Evolutionary conservation across 2,888 invertebrate genomes (phyloP).

Genomic region (Disparrhopalites patrizii): DNA sequence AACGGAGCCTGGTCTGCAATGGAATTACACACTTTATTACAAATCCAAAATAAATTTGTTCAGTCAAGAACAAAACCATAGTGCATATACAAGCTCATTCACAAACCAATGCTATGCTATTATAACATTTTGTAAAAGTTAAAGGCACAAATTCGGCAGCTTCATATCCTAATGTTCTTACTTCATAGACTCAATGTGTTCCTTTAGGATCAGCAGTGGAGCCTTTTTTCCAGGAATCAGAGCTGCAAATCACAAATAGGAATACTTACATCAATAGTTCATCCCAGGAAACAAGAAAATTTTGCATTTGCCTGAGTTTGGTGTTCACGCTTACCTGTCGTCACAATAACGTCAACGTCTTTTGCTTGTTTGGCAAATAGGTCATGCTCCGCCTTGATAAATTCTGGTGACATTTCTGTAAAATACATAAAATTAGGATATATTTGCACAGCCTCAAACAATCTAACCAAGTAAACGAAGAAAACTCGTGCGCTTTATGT

Average conservation of each 20-base stretch:
- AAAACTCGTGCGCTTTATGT: too few relatives aligned
- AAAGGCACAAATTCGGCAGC: not conserved
- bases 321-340: conserved; percentile 56
- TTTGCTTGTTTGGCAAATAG: conserved; percentile 80
- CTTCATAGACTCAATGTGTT: conserved; percentile 47
- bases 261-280: not conserved
- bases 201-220: conserved; percentile 65
- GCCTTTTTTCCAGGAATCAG: conserved; percentile 83
- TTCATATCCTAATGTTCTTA: too few relatives aligned
- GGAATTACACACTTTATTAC: too few relatives aligned
- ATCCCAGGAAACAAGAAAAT: not conserved
- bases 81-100: too few relatives aligned
- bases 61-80: too few relatives aligned
- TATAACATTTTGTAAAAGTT: not conserved
- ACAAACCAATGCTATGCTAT: too few relatives aligned
- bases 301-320: not conserved
- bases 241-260: conserved; percentile 53
- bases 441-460: too few relatives aligned
- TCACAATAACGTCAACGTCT: conserved; percentile 79
- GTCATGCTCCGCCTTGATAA: conserved; percentile 78
- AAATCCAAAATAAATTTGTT: too few relatives aligned
- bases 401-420: conserved; percentile 68
- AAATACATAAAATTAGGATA: not conserved
- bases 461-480: too few relatives aligned
- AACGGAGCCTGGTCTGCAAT: conserved; percentile 68